Evolutionary conservation across 2,797 vertebrate species (phyloP).

Genomic region (Glossophaga mutica): DNA sequence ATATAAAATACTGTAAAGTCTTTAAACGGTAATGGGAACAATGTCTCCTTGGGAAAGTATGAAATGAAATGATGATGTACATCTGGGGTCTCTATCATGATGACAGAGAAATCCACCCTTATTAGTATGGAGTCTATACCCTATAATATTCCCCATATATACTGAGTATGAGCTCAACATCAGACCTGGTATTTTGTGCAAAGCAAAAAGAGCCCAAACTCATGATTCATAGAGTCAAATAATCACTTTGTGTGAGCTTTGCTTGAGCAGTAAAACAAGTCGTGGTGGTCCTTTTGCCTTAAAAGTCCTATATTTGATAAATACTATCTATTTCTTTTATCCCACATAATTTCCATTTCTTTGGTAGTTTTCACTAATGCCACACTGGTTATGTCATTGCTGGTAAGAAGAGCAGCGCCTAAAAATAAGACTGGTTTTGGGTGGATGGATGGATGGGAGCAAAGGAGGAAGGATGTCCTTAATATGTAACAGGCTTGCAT

Average conservation of each 20-base stretch:
- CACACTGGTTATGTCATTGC: not conserved
- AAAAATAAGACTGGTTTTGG: not conserved
- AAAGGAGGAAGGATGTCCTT: not conserved
- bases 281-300: not conserved
- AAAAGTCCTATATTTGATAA: constrained; percentile 38
- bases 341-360: not conserved
- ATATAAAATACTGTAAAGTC: not conserved
- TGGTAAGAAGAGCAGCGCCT: constrained; percentile 21
- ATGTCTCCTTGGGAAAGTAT: constrained; percentile 19
- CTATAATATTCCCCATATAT: not conserved
- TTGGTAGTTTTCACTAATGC: constrained; percentile 7
- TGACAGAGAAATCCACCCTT: not conserved
- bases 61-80: not conserved
- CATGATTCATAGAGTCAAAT: not conserved
- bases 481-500: not conserved
- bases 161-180: not conserved
- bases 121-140: not conserved
- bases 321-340: not conserved
- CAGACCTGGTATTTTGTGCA: constrained; percentile 8
- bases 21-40: constrained; percentile 1
- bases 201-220: constrained; percentile 40
- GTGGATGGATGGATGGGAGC: not conserved
- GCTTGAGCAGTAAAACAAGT: constrained; percentile 1
- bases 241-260: not conserved
- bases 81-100: not conserved